A percentile compares a stretch with the other conserved stretches of the same genome.
phyloP scores from a whole-genome alignment of 2,888 invertebrate genomes.

The Spatulosminthurus flaviceps region DNA sequence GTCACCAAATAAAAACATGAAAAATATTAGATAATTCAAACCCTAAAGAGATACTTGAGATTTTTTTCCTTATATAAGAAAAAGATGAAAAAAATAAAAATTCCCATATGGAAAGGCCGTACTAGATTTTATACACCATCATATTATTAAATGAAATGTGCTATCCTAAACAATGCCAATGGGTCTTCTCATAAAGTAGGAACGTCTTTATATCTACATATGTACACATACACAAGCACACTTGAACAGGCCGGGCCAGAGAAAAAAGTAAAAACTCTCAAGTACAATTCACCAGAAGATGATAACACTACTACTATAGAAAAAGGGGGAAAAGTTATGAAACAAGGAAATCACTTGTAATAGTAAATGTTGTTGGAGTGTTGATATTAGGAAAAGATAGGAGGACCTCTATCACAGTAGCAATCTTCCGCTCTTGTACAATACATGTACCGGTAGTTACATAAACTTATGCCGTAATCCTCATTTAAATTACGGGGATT shows the following conservation, averaged over 20 bases:
- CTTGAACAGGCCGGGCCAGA: too few species aligned
- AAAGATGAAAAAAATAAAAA: too few species aligned
- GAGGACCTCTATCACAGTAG: too few species aligned
- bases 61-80: too few species aligned
- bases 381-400: too few species aligned
- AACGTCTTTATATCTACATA: neutral
- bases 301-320: conserved; percentile 14
- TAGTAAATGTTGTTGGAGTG: too few species aligned
- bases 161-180: conserved; percentile 1
- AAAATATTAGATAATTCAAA: neutral
- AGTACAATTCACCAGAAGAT: too few species aligned
- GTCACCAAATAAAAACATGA: too few species aligned
- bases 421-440: too few species aligned
- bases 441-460: too few species aligned
- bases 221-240: too few species aligned
- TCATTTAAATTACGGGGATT: conserved; percentile 20
- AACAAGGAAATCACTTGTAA: neutral
- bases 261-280: too few species aligned
- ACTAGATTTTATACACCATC: neutral
- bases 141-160: conserved; percentile 9
- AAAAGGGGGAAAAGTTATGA: neutral
- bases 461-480: neutral
- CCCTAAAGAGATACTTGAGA: neutral
- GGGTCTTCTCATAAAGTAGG: neutral
- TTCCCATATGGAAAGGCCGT: neutral